Evolutionary conservation across 2,113 vertebrate species (phyloP).

Genomic region (Crotophaga sulcirostris): DNA sequence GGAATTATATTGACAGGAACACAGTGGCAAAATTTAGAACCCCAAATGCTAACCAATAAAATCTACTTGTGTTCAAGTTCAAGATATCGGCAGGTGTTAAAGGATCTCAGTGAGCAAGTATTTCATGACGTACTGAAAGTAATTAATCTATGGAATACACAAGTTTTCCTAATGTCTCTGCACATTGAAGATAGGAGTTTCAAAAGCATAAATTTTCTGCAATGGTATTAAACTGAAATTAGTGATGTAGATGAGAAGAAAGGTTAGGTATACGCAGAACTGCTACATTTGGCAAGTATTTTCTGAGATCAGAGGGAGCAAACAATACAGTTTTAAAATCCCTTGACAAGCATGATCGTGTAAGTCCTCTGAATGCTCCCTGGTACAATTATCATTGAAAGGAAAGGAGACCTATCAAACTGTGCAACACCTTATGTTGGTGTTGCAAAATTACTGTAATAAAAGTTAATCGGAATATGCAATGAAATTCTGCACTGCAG

Average conservation of each 20-base stretch:
- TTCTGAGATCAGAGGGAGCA: constrained; percentile 19
- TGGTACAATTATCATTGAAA: neutral
- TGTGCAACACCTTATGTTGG: neutral
- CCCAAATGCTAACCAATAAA: neutral
- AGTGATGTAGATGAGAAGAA: neutral
- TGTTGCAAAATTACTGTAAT: constrained; percentile 2
- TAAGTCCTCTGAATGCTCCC: neutral
- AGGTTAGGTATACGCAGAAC: neutral
- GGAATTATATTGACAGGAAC: neutral
- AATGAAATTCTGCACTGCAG: constrained; percentile 17
- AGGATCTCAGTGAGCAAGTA: neutral
- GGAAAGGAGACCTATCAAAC: constrained; percentile 20
- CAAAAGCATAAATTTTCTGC: neutral
- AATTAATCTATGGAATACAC: neutral
- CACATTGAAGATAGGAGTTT: neutral
- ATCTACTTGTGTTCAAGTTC: neutral
- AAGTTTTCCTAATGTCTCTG: neutral
- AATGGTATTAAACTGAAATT: neutral
- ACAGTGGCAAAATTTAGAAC: neutral
- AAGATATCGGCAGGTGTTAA: neutral
- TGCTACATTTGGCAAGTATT: neutral
- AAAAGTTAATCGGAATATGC: constrained; percentile 17
- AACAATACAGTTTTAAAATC: neutral
- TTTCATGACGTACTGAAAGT: neutral
- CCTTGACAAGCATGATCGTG: neutral